Conservation (phyloP, 2,888 invertebrate genomes). For the Ganaspis brasiliensis region DNA sequence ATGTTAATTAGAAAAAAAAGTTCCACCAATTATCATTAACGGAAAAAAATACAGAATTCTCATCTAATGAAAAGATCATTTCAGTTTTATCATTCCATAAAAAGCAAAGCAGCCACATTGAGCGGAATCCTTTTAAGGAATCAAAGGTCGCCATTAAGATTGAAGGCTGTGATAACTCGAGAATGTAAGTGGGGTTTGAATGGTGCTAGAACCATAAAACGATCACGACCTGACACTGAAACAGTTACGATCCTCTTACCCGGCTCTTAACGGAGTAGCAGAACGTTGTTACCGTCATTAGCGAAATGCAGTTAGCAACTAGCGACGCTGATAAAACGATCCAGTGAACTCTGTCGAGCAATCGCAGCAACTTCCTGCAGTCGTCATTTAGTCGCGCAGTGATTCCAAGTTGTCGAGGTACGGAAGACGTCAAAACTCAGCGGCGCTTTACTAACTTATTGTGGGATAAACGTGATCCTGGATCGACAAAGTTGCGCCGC, state of each 20-base stretch:
- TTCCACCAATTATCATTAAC: too few relatives aligned
- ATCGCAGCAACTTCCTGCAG: slow-evolving; percentile 38
- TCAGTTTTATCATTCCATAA: too few relatives aligned
- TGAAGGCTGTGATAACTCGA: not conserved
- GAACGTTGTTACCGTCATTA: slow-evolving; percentile 29
- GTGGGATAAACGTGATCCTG: slow-evolving; percentile 31
- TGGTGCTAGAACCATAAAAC: slow-evolving; percentile 10
- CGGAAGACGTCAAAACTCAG: slow-evolving; percentile 34
- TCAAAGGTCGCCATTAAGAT: too few relatives aligned
- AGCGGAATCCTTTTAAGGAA: too few relatives aligned
- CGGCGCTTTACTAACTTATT: slow-evolving; percentile 39
- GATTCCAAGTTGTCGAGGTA: slow-evolving; percentile 25
- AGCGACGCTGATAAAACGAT: slow-evolving; percentile 36
- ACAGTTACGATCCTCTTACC: slow-evolving; percentile 37
- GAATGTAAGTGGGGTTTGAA: not conserved
- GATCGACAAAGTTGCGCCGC: not conserved
- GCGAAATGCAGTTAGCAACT: slow-evolving; percentile 39
- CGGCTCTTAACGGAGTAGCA: slow-evolving; percentile 27
- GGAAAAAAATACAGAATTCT: too few relatives aligned
- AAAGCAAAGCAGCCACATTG: too few relatives aligned
- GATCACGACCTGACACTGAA: slow-evolving; percentile 29
- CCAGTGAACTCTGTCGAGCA: not conserved
- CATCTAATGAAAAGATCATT: too few relatives aligned
- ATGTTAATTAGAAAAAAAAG: too few relatives aligned
- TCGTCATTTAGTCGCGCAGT: slow-evolving; percentile 30